Base-by-base conservation (phyloP, 1,140 invertebrate genomes). In the Drosophila kurseongensis region DNA sequence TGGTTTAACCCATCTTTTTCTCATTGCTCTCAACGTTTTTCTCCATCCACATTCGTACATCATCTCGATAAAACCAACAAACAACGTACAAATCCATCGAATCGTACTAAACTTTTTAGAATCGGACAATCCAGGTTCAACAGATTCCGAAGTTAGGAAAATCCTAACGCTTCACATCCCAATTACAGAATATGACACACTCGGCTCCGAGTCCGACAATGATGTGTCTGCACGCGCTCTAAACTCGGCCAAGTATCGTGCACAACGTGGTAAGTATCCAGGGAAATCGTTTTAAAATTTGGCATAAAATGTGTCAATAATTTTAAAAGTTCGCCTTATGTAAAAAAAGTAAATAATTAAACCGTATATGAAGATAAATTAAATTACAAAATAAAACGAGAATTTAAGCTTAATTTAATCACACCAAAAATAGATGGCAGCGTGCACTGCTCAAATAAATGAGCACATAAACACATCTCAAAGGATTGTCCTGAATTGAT, bases 141-240 rank as follows among this genome's bases (percentile, higher is more conserved):
- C 96, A 93, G 96, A 96, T 94, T 96, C 96, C 92, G 96, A 96
- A 94, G 96, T 96, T 93, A 96, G 96, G 95, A 96, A 96, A 95
- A 96, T 97, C 94, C 93, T 96, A 95, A 96, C 96, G 88, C 95
- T 97, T 93, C 96, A 96, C 95, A 95, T 96, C 94, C 96, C 96
- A 93, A 97, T 96, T 95, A 96, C 96, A 95, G 96, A 97, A 93
- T 96, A 97, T 94, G 96, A 97, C 92, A 96, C 96, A 65, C 94
- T 96, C 72, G 95, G 95, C 60, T 95, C 95, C 83, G 95, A 96
- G 92, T 96, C 95, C 48, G 95, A 96, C 92, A 95, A 95, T 83
- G 95, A 95, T 92, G 93, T 93, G 78, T 93, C 93, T 75, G 93
- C 93, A 57, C 86, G 93, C 65, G 94, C 94, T 80, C 90, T 94